Evolutionary conservation across 2,113 vertebrate species (phyloP), one percentile per base, ranked within the genome.

Genomic region (Atlantisia rogersi): DNA sequence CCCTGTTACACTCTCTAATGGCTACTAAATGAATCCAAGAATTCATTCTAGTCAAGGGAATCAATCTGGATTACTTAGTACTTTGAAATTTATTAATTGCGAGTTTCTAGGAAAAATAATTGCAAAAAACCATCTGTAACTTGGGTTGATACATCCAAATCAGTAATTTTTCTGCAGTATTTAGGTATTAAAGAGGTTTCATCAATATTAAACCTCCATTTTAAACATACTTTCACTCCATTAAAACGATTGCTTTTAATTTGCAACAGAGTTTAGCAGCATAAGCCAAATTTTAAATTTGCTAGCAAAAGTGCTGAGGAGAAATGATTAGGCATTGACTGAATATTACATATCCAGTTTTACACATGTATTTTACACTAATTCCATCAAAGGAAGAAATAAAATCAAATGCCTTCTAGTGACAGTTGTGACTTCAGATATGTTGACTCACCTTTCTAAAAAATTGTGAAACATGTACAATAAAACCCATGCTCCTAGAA

Each of bases 401-500:
- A 58, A 92, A 83, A 5, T 58, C 14, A 25, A 0, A 0, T 26
- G 55, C 26, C 12, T 77, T 64, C 35, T 32, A 11, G 12, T 59
- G 25, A 25, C 46, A 68, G 13, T 62, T 15, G 21, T 3, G 3
- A 28, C 46, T 89, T 37, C 42, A 71, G 40, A 59, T 42, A 31
- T 5, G 6, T 29, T 22, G 17, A 86, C 6, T 44, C 12, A 8
- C 25, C 32, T 6, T 58, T 53, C 26, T 12, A 67, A 75, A 88
- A 81, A 26, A 17, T 19, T 22, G 44, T 15, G 10, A 37, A 40
- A n/a, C 1, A 10, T 0, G 0, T 63, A 46, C 52, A 48, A 22
- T 28, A 42, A 69, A 75, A 59, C 29, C 0, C 29, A 77, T n/a
- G 42, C 71, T 86, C 56, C 31, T n/a, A n/a, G 59, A 39, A 52